Conservation (phyloP, 2,888 invertebrate species). For the Bellardia bayeri region DNA sequence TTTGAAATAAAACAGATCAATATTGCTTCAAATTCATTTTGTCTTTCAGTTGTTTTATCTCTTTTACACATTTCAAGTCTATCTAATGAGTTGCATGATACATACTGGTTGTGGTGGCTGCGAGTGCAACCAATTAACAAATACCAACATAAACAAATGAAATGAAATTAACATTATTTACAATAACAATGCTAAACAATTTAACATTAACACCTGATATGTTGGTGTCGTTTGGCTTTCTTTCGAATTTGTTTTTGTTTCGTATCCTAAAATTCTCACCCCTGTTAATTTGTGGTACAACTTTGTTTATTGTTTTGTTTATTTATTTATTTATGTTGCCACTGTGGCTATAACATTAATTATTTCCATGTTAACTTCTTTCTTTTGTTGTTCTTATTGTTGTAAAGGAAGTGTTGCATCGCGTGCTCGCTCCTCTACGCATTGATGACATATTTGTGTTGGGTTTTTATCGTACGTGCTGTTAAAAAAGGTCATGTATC, state of each 20-base stretch:
- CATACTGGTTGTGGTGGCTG: not conserved
- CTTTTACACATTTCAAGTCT: not conserved
- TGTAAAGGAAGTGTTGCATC: slow-evolving; percentile 53
- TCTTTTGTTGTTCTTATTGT: not conserved
- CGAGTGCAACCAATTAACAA: slow-evolving; percentile 35
- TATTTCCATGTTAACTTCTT: slow-evolving; percentile 41
- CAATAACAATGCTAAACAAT: not conserved
- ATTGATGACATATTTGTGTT: slow-evolving; percentile 55
- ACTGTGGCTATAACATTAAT: slow-evolving; percentile 33
- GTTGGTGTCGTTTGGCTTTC: not conserved
- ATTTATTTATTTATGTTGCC: slow-evolving; percentile 27
- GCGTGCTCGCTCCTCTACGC: slow-evolving; percentile 17
- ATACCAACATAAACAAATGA: slow-evolving; percentile 8
- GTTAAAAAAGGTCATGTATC: not conserved
- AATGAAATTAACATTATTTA: slow-evolving; percentile 27
- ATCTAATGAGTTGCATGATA: not conserved
- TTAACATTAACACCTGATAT: slow-evolving; percentile 46
- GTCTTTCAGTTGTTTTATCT: slow-evolving; percentile 7
- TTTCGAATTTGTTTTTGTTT: not conserved
- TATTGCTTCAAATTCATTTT: slow-evolving; percentile 9
- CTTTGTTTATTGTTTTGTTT: not conserved
- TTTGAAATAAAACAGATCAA: slow-evolving; percentile 51
- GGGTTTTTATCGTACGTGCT: slow-evolving; percentile 22
- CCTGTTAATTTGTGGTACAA: slow-evolving; percentile 20
- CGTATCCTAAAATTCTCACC: slow-evolving; percentile 3